These are phyloP conservation scores for Mesembrinibis cayennensis DNA, from an alignment of 2,113 vertebrate genomes.

Conservation along the genomic window DNA sequence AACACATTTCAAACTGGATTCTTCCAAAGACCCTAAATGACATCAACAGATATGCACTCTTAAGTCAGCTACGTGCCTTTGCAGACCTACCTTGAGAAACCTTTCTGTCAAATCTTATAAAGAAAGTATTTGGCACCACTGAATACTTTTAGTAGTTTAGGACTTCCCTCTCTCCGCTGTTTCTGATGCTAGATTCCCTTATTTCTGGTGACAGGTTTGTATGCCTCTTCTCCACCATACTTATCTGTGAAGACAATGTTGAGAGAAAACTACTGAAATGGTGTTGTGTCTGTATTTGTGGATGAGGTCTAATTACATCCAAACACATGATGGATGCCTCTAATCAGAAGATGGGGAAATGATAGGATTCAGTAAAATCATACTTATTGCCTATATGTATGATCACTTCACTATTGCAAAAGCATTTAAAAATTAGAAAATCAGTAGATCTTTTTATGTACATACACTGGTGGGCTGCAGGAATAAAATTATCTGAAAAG, in stretches of 20 bases:
- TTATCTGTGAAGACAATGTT: neutral
- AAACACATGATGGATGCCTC: neutral
- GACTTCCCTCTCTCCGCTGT: neutral
- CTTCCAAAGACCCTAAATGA: neutral
- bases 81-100: neutral
- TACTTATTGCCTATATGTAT: neutral
- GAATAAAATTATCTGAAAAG: neutral
- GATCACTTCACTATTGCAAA: neutral
- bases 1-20: neutral
- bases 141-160: neutral
- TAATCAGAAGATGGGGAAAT: neutral
- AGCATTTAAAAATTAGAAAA: neutral
- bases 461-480: neutral
- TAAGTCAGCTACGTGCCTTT: neutral
- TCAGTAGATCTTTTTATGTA: neutral
- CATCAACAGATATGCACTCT: neutral
- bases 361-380: neutral
- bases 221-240: neutral
- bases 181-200: neutral
- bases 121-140: neutral
- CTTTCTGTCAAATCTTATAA: neutral
- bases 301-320: neutral
- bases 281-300: neutral
- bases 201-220: neutral
- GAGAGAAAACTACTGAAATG: neutral